These are phyloP conservation scores for Nyctibius bracteatus DNA, from an alignment of 2,113 vertebrate species.

Conservation along the genomic window DNA sequence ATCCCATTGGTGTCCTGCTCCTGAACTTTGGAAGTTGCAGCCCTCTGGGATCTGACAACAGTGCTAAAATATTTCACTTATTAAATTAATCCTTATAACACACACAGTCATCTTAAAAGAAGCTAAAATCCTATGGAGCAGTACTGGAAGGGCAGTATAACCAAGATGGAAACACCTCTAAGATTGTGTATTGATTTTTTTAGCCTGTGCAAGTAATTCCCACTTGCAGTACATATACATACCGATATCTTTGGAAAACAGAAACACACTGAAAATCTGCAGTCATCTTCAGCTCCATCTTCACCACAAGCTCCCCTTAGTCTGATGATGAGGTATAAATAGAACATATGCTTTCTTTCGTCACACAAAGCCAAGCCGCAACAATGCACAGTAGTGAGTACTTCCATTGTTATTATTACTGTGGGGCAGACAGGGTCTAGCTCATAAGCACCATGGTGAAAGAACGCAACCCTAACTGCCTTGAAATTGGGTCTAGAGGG, in stretches of 20 bases:
- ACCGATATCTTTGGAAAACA: not conserved
- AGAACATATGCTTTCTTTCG: not conserved
- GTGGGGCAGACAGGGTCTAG: not conserved
- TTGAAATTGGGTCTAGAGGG: not conserved
- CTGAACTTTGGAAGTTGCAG: not conserved
- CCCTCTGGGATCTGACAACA: not conserved
- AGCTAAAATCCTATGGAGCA: not conserved
- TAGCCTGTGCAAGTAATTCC: not conserved
- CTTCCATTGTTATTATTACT: not conserved
- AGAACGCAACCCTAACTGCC: not conserved
- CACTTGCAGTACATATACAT: not conserved
- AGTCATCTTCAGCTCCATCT: not conserved
- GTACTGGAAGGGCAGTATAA: not conserved
- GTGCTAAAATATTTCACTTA: not conserved
- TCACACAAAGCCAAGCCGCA: not conserved
- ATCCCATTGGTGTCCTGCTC: not conserved
- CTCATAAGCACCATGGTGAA: not conserved
- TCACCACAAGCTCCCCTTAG: not conserved
- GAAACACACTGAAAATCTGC: not conserved
- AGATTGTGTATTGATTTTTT: not conserved
- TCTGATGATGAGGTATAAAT: not conserved
- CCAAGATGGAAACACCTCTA: not conserved
- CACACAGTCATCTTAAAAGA: not conserved
- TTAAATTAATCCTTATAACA: not conserved
- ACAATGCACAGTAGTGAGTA: not conserved